phyloP scores from a whole-genome alignment of 2,797 vertebrate genomes.

The Danio aesculapii region DNA sequence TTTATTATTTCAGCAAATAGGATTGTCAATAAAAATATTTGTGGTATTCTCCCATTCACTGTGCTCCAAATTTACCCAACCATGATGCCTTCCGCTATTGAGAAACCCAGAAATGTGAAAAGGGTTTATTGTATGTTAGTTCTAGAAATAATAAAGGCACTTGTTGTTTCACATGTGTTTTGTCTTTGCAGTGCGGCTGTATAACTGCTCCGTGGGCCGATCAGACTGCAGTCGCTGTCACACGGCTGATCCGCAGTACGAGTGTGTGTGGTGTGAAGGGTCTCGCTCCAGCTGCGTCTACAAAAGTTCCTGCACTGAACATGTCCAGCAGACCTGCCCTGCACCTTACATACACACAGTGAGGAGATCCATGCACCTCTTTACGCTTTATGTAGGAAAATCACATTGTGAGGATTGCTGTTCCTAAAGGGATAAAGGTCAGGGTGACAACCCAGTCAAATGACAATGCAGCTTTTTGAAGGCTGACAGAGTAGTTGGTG shows the following conservation, averaged over 20 bases:
- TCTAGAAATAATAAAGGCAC: neutral
- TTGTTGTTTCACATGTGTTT: neutral
- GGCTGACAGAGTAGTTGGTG: no score
- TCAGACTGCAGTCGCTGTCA: conserved; percentile 95
- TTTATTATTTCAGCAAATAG: no score
- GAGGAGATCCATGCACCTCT: conserved; percentile 61
- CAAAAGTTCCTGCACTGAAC: conserved; percentile 82
- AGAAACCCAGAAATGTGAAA: no score
- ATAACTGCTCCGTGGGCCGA: conserved; percentile 95
- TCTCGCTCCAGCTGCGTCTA: conserved; percentile 84
- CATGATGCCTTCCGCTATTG: no score
- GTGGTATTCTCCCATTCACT: no score
- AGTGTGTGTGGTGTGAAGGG: conserved; percentile 93
- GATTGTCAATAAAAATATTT: no score
- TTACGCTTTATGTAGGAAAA: neutral
- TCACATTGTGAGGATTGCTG: neutral
- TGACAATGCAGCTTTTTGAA: no score
- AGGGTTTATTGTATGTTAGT: no score
- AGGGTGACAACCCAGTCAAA: no score
- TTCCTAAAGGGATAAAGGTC: no score
- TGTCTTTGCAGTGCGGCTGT: conserved; percentile 85
- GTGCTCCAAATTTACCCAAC: no score
- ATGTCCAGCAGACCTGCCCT: conserved; percentile 87
- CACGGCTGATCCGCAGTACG: conserved; percentile 86
- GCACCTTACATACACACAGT: conserved; percentile 92